Evolutionary conservation across 2,113 vertebrate species (phyloP), one percentile per base, ranked within the genome.

Genomic region (Empidonax alnorum): DNA sequence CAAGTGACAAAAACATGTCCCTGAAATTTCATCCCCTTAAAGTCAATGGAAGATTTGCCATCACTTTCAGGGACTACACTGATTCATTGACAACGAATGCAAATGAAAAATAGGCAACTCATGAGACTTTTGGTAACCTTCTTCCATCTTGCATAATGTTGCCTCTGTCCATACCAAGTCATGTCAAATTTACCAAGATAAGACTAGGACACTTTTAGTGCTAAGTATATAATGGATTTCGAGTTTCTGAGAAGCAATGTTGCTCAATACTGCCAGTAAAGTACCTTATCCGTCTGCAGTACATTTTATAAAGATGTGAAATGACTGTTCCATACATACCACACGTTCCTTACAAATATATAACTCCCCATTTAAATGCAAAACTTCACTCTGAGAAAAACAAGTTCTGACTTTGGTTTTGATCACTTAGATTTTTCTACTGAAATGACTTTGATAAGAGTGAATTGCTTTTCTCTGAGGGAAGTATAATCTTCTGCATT

Each of bases 331-430:
- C 1, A 2, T 66, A 37, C 28, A 27, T 73, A 73, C 46, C 11
- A 47, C 71, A 61, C 49, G 41, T 61, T 83, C 53, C n/a, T 83
- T 39, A 55, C 28, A 85, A 90, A 94, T 73, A 35, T 35, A 69
- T 82, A 84, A 49, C 31, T 85, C 49, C 31, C 49, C 37, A 92
- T 90, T 92, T 73, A 83, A 91, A 86, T 83, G 71, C 58, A 90
- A 86, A 94, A 84, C 20, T 92, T 88, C 37, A 67, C 50, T 55
- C 47, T 78, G 23, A 74, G 35, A 71, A 80, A 87, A 93, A 55
- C 46, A 67, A 63, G 9, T 69, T 76, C 76, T 93, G 75, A 73
- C 42, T 93, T 86, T 66, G 28, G 28, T 55, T 89, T 95, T 93
- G 76, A 77, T 81, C 67, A 86, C 59, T 77, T 61, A 63, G 42